phyloP scores from a whole-genome alignment of 2,888 invertebrate genomes.

The Trilocha varians region DNA sequence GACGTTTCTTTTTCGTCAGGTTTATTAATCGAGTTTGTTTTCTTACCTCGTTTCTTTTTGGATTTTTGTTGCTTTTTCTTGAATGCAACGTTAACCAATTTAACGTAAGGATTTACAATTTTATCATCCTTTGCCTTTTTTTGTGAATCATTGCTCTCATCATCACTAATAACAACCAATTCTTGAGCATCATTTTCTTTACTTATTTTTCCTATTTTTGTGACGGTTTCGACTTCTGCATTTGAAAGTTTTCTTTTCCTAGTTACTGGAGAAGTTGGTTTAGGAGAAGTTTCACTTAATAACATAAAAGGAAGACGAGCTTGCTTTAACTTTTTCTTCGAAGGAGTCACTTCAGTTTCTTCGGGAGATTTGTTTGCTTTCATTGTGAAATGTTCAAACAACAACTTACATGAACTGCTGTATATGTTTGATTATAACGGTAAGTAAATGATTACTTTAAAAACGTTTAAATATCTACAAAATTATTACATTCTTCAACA shows the following conservation, averaged over 20 bases:
- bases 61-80: constrained; percentile 55
- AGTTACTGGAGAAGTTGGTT: constrained; percentile 33
- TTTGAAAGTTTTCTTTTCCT: constrained; percentile 63
- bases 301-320: constrained; percentile 76
- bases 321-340: constrained; percentile 75
- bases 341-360: constrained; percentile 50
- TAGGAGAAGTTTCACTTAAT: constrained; percentile 55
- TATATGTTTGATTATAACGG: constrained; percentile 8
- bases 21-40: constrained; percentile 17
- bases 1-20: constrained; percentile 12
- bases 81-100: constrained; percentile 51
- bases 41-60: constrained; percentile 32
- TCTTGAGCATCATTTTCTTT: constrained; percentile 50
- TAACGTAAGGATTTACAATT: constrained; percentile 50
- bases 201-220: constrained; percentile 53
- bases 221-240: constrained; percentile 37
- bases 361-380: constrained; percentile 53
- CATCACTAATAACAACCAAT: constrained; percentile 52
- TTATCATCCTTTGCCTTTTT: constrained; percentile 26
- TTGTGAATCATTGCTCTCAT: constrained; percentile 38
- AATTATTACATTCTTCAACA: constrained; percentile 22
- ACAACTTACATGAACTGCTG: constrained; percentile 15
- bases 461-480: constrained; percentile 21
- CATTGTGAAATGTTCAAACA: constrained; percentile 30
- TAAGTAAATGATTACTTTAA: too few relatives aligned